These are phyloP conservation scores for Coluber constrictor DNA, from an alignment of 2,797 vertebrate species.

Conservation along the genomic window DNA sequence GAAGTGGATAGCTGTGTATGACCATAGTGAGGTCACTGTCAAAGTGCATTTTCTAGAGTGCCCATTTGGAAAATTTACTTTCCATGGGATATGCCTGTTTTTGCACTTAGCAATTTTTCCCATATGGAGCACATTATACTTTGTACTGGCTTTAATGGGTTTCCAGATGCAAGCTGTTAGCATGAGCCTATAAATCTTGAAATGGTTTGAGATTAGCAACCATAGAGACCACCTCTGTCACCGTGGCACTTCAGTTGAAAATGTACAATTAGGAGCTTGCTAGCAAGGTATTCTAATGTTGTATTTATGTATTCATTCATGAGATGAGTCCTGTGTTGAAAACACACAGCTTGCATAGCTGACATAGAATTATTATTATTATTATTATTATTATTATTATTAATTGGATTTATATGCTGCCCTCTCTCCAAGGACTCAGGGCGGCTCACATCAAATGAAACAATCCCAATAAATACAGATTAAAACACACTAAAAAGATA, in stretches of 20 bases:
- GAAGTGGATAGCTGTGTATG: background rate
- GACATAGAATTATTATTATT: background rate
- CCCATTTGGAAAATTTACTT: slow-evolving; percentile 1
- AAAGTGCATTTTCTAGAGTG: background rate
- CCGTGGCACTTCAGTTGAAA: background rate
- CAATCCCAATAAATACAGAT: too few species aligned
- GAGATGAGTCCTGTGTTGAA: background rate
- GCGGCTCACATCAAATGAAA: too few species aligned
- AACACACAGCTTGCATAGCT: background rate
- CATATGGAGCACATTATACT: background rate
- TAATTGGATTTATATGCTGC: too few species aligned
- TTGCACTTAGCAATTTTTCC: accelerated
- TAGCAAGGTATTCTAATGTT: background rate
- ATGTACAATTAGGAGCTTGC: background rate
- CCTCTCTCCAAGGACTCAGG: too few species aligned
- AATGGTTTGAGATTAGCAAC: background rate
- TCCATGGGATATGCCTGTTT: background rate
- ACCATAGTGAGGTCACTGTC: background rate
- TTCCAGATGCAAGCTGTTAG: slow-evolving; percentile 18
- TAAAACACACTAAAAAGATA: too few species aligned
- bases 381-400: too few species aligned
- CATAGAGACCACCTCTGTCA: background rate
- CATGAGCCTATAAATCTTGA: background rate
- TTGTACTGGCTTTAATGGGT: slow-evolving; percentile 15
- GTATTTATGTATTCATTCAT: background rate